phyloP scores from a whole-genome alignment of 2,888 invertebrate genomes.

The Apoda limacodes region DNA sequence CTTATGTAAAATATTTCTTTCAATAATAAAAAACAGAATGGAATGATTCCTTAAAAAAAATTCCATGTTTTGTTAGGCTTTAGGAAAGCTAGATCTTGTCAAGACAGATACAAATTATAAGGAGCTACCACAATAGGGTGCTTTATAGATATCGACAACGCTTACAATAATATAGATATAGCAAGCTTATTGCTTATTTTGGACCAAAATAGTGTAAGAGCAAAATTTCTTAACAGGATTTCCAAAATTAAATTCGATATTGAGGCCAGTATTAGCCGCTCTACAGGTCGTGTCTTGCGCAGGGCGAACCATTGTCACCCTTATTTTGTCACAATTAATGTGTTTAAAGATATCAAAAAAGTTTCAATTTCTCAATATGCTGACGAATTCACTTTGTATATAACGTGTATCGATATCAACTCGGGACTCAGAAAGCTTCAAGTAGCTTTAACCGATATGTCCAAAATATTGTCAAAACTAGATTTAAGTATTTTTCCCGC shows the following conservation, averaged over 20 bases:
- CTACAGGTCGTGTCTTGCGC: constrained; percentile 19
- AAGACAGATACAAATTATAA: constrained; percentile 17
- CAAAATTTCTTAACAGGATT: constrained; percentile 13
- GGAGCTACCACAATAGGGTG: constrained; percentile 16
- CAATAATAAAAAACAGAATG: too few species aligned
- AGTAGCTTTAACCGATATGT: too few species aligned
- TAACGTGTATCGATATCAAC: not conserved
- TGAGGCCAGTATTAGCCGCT: constrained; percentile 3
- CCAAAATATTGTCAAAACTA: too few species aligned
- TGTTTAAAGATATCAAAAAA: constrained; percentile 7
- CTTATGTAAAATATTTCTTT: too few species aligned
- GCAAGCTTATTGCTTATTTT: constrained; percentile 10
- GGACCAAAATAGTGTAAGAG: constrained; percentile 17
- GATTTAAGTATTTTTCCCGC: too few species aligned
- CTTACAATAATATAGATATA: constrained; percentile 23
- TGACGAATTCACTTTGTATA: constrained; percentile 18
- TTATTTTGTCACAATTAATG: constrained; percentile 22
- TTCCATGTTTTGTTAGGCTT: too few species aligned
- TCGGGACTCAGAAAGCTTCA: too few species aligned
- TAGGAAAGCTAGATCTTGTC: constrained; percentile 13
- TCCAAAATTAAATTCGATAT: constrained; percentile 11
- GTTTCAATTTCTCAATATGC: constrained; percentile 20
- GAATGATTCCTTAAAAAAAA: too few species aligned
- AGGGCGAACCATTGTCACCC: constrained; percentile 26
- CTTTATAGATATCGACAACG: constrained; percentile 24